Base-by-base conservation (phyloP, 2,888 invertebrate genomes). In the Epirrhoe alternata region DNA sequence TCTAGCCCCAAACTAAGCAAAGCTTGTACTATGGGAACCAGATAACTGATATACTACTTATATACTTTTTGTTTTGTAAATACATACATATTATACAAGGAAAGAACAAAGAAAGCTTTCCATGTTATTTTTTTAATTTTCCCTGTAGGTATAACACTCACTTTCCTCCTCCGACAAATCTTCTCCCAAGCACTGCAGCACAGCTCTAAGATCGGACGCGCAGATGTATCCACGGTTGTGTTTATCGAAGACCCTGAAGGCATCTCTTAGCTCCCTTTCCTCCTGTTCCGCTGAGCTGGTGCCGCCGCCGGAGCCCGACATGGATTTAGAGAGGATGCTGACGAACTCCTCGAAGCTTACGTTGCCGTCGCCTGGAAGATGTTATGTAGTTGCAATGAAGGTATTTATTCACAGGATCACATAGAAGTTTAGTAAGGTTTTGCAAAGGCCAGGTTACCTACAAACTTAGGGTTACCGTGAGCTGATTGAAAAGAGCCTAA, bases 221-320 rank as follows among this genome's bases (percentile, higher is more conserved):
- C 97, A 97, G 78, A 98, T 98, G 84, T 97, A 98, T 0, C 98
- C 97, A n/a, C 97, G 94, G 88, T 97, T 97, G 81, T 97, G 97
- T 79, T 98, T 98, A 86, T 98, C 98, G 82, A 98, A 98, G 16
- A 97, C 97, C 71, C 97, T 94, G 88, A 98, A 97, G 6, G 97
- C 97, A 83, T 98, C 98, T 24, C 97, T 91, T 8, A 97, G 88
- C 78, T 97, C 97, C 64, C 97, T 95, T 81, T 97, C 97, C 84
- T 97, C 97, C 81, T 97, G 96, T 80, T 97, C 97, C 0, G 95
- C 95, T 0, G 95, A 95, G 42, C 94, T 95, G 65, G 94, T 94
- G 31, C 94, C 93, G 30, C 90, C 94, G 5, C 95, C 95, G 45
- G 94, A 94, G 14, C 95, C 95, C 12, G 95, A 95, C 78, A 95